phyloP scores from a whole-genome alignment of 2,888 invertebrate species.

The Drosophila affinis region DNA sequence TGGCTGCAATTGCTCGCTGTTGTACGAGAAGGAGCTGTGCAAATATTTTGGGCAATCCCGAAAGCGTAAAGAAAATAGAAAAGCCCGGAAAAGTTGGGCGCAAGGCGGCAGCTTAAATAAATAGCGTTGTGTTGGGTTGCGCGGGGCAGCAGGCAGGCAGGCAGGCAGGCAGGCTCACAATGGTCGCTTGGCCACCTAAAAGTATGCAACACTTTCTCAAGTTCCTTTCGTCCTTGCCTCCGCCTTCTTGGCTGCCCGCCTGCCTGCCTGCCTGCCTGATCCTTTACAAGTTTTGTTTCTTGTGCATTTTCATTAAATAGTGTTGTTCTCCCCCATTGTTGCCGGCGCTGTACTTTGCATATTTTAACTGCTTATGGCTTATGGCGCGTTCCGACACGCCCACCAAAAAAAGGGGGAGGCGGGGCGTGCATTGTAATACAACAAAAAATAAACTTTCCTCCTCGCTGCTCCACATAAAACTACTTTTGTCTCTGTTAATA shows the following conservation, averaged over 20 bases:
- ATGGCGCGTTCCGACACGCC: constrained; percentile 35
- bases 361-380: constrained; percentile 60
- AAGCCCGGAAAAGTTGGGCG: constrained; percentile 53
- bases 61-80: constrained; percentile 59
- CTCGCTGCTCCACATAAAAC: constrained; percentile 34
- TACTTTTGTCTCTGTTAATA: constrained; percentile 59
- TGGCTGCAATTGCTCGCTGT: constrained; percentile 39
- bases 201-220: constrained; percentile 72
- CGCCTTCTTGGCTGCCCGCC: constrained; percentile 1
- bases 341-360: constrained; percentile 57
- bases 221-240: constrained; percentile 15
- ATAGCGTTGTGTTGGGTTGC: constrained; percentile 31
- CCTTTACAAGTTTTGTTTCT: constrained; percentile 51
- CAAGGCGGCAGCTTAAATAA: constrained; percentile 66
- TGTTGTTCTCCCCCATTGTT: constrained; percentile 60
- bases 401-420: neutral
- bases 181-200: constrained; percentile 51
- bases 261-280: constrained; percentile 11
- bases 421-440: constrained; percentile 38
- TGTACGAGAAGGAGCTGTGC: constrained; percentile 34
- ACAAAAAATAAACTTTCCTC: constrained; percentile 37
- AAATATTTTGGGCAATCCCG: constrained; percentile 62
- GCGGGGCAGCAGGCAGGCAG: neutral
- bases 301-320: constrained; percentile 74
- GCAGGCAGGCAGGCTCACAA: constrained; percentile 28